These are phyloP conservation scores for Myripristis jacobus DNA, from an alignment of 2,797 vertebrate species.

Conservation along the genomic window DNA sequence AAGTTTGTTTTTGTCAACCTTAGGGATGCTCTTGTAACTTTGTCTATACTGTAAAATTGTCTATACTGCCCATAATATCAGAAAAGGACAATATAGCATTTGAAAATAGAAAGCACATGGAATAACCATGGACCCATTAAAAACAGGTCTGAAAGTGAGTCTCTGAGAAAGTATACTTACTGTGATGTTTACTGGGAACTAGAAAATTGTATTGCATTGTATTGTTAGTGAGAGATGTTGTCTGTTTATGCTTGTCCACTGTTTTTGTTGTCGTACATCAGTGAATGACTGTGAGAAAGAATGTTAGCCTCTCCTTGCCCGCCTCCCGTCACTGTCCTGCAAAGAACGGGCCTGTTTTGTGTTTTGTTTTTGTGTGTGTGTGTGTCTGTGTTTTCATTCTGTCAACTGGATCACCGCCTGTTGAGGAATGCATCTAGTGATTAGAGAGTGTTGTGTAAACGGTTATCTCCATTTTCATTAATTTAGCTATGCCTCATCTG, in stretches of 20 bases:
- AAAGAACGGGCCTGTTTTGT: conserved; percentile 4
- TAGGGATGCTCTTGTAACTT: too few species aligned
- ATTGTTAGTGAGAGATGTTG: not conserved
- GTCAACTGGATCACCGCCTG: not conserved
- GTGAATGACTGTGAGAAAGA: conserved; percentile 6
- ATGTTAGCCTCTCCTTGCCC: not conserved
- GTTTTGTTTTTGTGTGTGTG: too few species aligned
- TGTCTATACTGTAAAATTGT: too few species aligned
- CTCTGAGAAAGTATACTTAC: too few species aligned
- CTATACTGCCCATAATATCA: too few species aligned
- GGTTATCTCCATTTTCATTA: conserved; percentile 3
- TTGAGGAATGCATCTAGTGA: conserved; percentile 25
- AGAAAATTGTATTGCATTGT: not conserved
- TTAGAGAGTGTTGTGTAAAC: conserved; percentile 34
- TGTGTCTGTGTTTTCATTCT: not conserved
- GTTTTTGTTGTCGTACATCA: conserved; percentile 8
- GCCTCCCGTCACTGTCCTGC: conserved; percentile 5
- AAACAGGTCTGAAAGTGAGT: too few species aligned
- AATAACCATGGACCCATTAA: too few species aligned
- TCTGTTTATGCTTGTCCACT: not conserved
- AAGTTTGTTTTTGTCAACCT: too few species aligned
- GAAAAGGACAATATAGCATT: too few species aligned
- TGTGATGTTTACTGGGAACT: not conserved
- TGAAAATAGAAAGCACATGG: too few species aligned
- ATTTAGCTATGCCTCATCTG: not conserved